These are phyloP conservation scores for Xanthorhoe spadicearia DNA, from an alignment of 2,888 invertebrate genomes.

Conservation along the genomic window DNA sequence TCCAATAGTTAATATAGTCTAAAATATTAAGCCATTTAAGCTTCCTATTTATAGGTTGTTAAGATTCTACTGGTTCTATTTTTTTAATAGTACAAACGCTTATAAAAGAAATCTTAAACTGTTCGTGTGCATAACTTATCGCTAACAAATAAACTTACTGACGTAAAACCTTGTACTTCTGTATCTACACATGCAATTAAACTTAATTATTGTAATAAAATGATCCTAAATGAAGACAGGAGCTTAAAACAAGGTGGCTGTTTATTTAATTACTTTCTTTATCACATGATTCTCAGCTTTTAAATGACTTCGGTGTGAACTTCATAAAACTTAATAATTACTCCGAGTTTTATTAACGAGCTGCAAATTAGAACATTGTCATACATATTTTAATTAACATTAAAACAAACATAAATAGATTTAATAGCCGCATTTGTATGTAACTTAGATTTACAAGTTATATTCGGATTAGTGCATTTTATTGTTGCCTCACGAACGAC, in stretches of 20 bases:
- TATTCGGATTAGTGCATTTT: slow-evolving; percentile 66
- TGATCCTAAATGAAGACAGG: not conserved
- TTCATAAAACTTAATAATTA: slow-evolving; percentile 17
- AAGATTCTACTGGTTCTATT: no score
- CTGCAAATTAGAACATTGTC: slow-evolving; percentile 13
- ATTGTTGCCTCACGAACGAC: slow-evolving; percentile 64
- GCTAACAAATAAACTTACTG: not conserved
- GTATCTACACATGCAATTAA: slow-evolving; percentile 1
- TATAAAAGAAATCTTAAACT: not conserved
- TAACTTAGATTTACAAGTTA: slow-evolving; percentile 16
- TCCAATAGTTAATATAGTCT: no score
- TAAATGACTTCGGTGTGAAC: slow-evolving; percentile 12
- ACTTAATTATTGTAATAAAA: slow-evolving; percentile 2
- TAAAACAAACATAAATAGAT: slow-evolving; percentile 24
- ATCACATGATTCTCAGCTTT: slow-evolving; percentile 17
- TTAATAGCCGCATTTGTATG: slow-evolving; percentile 10
- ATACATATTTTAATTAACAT: not conserved
- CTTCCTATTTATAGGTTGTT: no score
- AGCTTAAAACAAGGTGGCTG: not conserved
- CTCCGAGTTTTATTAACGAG: slow-evolving; percentile 9
- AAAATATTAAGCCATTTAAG: not conserved
- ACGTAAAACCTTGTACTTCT: not conserved
- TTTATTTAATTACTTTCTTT: slow-evolving; percentile 15
- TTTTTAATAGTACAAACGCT: no score
- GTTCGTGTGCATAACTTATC: not conserved